Evolutionary conservation across 2,888 invertebrate species (phyloP), one percentile per base, ranked within the genome.

Genomic region (Leucophora obtusa): DNA sequence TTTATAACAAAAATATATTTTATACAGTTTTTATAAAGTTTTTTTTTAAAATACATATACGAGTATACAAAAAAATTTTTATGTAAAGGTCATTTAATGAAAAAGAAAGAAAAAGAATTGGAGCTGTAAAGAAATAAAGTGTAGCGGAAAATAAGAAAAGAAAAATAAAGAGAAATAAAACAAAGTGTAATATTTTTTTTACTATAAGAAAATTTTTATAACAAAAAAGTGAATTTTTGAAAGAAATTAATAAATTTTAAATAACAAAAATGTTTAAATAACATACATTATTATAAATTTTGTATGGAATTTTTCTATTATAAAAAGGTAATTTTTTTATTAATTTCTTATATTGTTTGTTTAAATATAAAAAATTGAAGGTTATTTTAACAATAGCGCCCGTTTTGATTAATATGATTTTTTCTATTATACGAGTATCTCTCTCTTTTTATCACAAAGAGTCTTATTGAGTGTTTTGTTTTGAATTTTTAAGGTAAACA

Each of bases 341-440:
- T 62, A 21, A 15, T 47, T 15, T 71, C 28, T 62, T 60, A 24
- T 11, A 28, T 38, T 58, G 2, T 50, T 63, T 63, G 24, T 53
- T 47, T 58, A 63, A 54, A 65, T 65, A 78, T 62, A 80, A 80
- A 62, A 80, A 82, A 72, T 78, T 83, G 82, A 83, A 82, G 83
- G 83, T 83, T 83, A 83, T 83, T 82, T 82, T 68, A 82, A 65
- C 63, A 82, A 78, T 77, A 71, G 51, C 68, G 66, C 78, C 72
- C 63, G 59, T 68, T 59, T 51, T 38, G 35, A 21, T 6, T 14
- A n/a, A 47, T 38, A 47, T n/a, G 6, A n/a, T 47, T 47, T 65
- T 24, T 50, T n/a, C 35, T 54, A 17, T 63, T 21, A 56, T 18
- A 18, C 53, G 56, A 62, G 43, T 79, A 50, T 18, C 50, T 53